A percentile compares a stretch with the other conserved stretches of the same genome.
These are phyloP conservation scores for Azorinus chamasolen DNA, from an alignment of 2,888 invertebrate genomes.

Conservation along the genomic window DNA sequence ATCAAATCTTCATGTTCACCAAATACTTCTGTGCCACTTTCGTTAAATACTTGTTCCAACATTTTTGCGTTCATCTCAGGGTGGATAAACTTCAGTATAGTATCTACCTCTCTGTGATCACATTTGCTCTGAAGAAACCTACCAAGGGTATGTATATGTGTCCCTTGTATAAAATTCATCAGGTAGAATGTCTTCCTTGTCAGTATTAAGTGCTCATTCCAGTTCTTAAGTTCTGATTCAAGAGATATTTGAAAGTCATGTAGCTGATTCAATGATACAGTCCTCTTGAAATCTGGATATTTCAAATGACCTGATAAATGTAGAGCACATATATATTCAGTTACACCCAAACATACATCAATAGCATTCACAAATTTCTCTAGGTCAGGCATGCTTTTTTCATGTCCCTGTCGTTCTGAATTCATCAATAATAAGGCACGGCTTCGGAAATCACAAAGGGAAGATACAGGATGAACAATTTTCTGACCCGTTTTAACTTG, in stretches of 20 bases:
- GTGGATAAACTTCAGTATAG: constrained; percentile 53
- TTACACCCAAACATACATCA: constrained; percentile 50
- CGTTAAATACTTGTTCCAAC: too few relatives aligned
- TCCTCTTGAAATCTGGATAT: constrained; percentile 19
- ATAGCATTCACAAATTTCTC: constrained; percentile 31
- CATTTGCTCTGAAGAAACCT: constrained; percentile 38
- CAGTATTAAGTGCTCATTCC: constrained; percentile 45
- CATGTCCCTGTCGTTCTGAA: constrained; percentile 33
- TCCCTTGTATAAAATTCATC: constrained; percentile 63
- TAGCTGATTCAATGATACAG: constrained; percentile 7
- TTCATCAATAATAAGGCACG: constrained; percentile 65
- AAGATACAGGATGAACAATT: constrained; percentile 3
- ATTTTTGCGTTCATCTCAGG: constrained; percentile 19
- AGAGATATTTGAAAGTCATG: constrained; percentile 14
- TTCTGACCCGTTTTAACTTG: background rate
- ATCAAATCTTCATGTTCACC: too few relatives aligned
- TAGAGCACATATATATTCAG: constrained; percentile 22
- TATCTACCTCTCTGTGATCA: constrained; percentile 18
- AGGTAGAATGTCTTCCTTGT: constrained; percentile 44
- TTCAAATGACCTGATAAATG: constrained; percentile 53
- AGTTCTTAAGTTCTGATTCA: constrained; percentile 28
- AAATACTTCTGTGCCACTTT: too few relatives aligned
- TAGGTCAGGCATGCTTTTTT: constrained; percentile 22
- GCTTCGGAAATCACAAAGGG: constrained; percentile 64
- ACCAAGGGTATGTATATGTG: constrained; percentile 59